Base-by-base conservation (phyloP, 2,113 vertebrate species). In the Datnioides undecimradiatus region DNA sequence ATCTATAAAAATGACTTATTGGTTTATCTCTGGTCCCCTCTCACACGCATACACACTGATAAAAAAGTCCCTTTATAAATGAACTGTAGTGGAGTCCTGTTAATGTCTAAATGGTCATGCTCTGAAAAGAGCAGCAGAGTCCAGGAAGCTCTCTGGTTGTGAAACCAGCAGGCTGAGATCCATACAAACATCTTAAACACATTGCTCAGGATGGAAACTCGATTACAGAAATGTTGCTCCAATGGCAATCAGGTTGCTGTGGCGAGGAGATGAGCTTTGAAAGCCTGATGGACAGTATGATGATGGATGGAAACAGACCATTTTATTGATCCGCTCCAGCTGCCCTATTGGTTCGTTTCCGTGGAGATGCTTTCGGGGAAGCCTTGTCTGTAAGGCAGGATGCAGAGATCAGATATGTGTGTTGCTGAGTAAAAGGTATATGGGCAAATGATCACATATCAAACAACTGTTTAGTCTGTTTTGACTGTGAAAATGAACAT, bases 281-380 rank as follows among this genome's bases (percentile, higher is more conserved):
- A 86, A 84, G 74, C 76, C 71, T 79, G 54, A 67, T 41, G 45
- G 57, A 79, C 31, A 19, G 16, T 31, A 63, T 51, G 65, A 71
- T 19, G 40, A 87, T 36, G 54, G 72, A 63, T 58, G 48, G 43
- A 51, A 77, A 36, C 3, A 1, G 27, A 41, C 7, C 1, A 11
- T 31, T 74, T 93, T 92, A 95, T 84, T 93, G 91, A 79, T 95
- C 94, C 4, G 78, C 51, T 46, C 95, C 95, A 0, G 85, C 93
- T 17, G 94, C 91, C 63, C 95, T 90, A 40, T 92, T 95, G 87
- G 91, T 88, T 62, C 94, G 87, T 86, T 95, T 95, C 74, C 94
- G 75, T 25, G 94, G 95, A 25, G 94, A 95, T 17, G 91, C 87
- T 91, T 92, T 95, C 3, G 94, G 95, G 1, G 94, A 95, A 21